These are phyloP conservation scores for Machimus rusticus DNA, from an alignment of 2,888 invertebrate species.

Conservation along the genomic window DNA sequence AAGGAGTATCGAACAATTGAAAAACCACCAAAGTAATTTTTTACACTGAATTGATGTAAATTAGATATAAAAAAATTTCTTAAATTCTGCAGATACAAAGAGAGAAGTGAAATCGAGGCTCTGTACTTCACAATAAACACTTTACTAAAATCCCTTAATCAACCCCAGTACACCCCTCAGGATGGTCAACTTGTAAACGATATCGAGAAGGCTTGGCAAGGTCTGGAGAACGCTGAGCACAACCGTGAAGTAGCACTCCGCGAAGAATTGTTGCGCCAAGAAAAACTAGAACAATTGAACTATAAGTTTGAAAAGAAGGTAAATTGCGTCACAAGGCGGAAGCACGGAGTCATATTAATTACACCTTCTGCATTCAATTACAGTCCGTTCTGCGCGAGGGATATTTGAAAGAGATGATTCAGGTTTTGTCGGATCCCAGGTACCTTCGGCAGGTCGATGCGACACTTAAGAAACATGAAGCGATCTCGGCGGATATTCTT, in stretches of 20 bases:
- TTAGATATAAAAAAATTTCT: background rate
- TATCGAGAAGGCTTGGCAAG: conserved; percentile 93
- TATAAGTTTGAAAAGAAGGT: conserved; percentile 95
- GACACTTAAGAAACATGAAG: conserved; percentile 97
- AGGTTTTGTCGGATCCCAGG: conserved; percentile 89
- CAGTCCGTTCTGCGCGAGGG: conserved; percentile 90
- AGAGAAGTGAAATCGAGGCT: conserved; percentile 96
- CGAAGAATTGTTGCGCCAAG: conserved; percentile 89
- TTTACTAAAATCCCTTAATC: conserved; percentile 91
- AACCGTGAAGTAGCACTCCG: conserved; percentile 90
- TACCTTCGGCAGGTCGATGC: conserved; percentile 95
- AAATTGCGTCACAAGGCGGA: conserved; percentile 7
- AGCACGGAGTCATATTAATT: conserved; percentile 12
- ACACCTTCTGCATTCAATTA: conserved; percentile 44
- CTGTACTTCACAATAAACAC: conserved; percentile 97
- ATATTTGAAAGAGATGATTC: conserved; percentile 97
- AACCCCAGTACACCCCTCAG: conserved; percentile 82
- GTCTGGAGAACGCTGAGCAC: conserved; percentile 92
- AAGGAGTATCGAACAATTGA: conserved; percentile 96
- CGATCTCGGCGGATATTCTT: conserved; percentile 95
- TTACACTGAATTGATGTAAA: background rate
- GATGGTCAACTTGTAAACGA: conserved; percentile 94
- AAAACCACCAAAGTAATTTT: conserved; percentile 91
- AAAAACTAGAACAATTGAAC: conserved; percentile 91
- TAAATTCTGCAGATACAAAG: conserved; percentile 76